Base-by-base conservation (phyloP, 1,140 invertebrate genomes). In the Coptotermes formosanus region DNA sequence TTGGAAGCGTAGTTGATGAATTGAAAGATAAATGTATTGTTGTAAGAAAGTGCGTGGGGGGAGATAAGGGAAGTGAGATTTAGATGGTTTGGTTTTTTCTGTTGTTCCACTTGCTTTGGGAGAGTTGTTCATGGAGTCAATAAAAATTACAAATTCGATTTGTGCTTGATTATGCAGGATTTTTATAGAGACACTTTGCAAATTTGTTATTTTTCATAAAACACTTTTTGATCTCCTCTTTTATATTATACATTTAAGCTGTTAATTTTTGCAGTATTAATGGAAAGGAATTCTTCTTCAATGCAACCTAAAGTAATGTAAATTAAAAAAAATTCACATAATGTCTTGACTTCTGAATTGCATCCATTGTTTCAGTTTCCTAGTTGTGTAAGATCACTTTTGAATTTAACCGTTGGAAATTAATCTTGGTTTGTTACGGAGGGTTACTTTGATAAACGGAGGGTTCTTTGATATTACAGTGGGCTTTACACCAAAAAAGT, bases 351-450 rank as follows among this genome's bases (percentile, higher is more conserved):
- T n/a, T 30, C n/a, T 75, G 64, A 75, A 75, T 30, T 75, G 64
- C n/a, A 30, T 75, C 25, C 25, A 75, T 75, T 75, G 30, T 75
- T 75, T 75, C n/a, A n/a, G 9, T 75, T 75, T 75, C 64, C 64
- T 30, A 75, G 25, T 75, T 75, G n/a, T 75, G 64, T 16, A 55
- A 1, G 64, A 75, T 75, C 25, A 75, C 64, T n/a, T n/a, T 55
- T 75, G n/a, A 75, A 30, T 75, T 75, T 75, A 75, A 75, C 64
- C n/a, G 25, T 30, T 75, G 64, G 64, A 75, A 75, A 30, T 75
- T 75, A 75, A 75, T 75, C 64, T 75, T 75, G 64, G 30, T 75
- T 75, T 75, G 64, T 75, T 75, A 75, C 64, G 64, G n/a, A 30
- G 64, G 64, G 64, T 75, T 75, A 75, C 64, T 75, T 75, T 8